These are phyloP conservation scores for Apis dorsata DNA, from an alignment of 1,140 invertebrate genomes.

Conservation along the genomic window DNA sequence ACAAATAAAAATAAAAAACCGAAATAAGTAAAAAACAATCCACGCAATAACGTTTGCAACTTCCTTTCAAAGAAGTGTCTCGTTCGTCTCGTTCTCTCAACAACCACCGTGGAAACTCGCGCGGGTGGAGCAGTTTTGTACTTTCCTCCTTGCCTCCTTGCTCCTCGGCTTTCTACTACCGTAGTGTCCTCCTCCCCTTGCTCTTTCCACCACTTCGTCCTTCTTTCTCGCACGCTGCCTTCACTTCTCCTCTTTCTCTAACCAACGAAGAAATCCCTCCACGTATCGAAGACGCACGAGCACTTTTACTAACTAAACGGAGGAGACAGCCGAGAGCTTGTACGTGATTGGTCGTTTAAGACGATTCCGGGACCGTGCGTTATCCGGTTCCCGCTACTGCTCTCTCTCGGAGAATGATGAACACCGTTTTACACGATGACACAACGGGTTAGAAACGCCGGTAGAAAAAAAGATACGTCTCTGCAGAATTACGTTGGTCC, in stretches of 20 bases:
- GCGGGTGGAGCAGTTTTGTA: conserved; percentile 61
- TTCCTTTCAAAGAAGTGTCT: background rate
- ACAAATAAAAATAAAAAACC: background rate
- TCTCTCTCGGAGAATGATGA: conserved; percentile 20
- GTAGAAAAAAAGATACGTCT: conserved; percentile 11
- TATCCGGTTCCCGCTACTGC: conserved; percentile 51
- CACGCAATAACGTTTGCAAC: background rate
- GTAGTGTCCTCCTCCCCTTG: conserved; percentile 22
- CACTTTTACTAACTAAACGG: conserved; percentile 63
- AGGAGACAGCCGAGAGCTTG: conserved; percentile 49
- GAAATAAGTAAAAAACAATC: background rate
- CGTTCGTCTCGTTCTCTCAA: conserved; percentile 22
- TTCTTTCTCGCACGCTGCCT: conserved; percentile 22
- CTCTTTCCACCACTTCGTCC: conserved; percentile 22
- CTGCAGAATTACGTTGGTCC: conserved; percentile 13
- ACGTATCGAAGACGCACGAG: conserved; percentile 60
- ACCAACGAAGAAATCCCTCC: conserved; percentile 52
- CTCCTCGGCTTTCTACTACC: conserved; percentile 40
- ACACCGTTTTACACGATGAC: conserved; percentile 43
- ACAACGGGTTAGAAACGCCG: conserved; percentile 29
- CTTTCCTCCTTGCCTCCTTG: conserved; percentile 42
- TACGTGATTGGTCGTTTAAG: conserved; percentile 56
- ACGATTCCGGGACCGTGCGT: conserved; percentile 57
- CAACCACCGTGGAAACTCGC: conserved; percentile 51
- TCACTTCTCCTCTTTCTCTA: background rate